These are phyloP conservation scores for Chroicocephalus ridibundus DNA, from an alignment of 2,113 vertebrate species.

Conservation along the genomic window DNA sequence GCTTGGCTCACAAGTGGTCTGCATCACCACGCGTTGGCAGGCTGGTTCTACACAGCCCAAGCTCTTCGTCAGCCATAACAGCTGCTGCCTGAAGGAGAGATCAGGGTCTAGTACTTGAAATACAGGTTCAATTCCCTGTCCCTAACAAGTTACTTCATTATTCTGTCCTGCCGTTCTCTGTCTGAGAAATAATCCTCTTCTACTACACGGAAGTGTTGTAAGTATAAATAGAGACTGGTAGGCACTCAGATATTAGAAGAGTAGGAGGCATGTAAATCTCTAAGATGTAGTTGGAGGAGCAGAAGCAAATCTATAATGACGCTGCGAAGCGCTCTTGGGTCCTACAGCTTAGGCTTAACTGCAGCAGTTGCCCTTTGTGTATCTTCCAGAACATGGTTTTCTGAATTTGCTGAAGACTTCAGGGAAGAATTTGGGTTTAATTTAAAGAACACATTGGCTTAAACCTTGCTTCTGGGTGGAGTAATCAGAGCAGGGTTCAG, in stretches of 20 bases:
- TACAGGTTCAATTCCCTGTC: neutral
- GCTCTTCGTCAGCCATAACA: neutral
- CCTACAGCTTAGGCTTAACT: neutral
- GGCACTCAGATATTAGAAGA: neutral
- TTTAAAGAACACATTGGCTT: constrained; percentile 20
- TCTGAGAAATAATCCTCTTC: neutral
- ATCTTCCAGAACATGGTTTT: neutral
- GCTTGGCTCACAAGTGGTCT: neutral
- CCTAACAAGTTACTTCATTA: neutral
- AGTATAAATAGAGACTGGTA: neutral
- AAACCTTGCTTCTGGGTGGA: constrained; percentile 41
- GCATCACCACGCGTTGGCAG: rapidly evolving
- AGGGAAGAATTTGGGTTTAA: constrained; percentile 22
- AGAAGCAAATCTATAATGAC: neutral
- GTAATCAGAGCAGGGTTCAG: neutral
- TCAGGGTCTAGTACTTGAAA: neutral
- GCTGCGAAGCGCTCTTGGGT: neutral
- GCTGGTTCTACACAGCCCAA: neutral
- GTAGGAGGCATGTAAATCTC: neutral
- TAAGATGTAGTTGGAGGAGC: neutral
- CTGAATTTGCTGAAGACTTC: neutral
- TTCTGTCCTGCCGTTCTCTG: neutral
- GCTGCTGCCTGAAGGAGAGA: neutral
- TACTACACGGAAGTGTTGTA: neutral
- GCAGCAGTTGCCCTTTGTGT: neutral